phyloP scores from a whole-genome alignment of 2,888 invertebrate genomes.

The Acleris literana region DNA sequence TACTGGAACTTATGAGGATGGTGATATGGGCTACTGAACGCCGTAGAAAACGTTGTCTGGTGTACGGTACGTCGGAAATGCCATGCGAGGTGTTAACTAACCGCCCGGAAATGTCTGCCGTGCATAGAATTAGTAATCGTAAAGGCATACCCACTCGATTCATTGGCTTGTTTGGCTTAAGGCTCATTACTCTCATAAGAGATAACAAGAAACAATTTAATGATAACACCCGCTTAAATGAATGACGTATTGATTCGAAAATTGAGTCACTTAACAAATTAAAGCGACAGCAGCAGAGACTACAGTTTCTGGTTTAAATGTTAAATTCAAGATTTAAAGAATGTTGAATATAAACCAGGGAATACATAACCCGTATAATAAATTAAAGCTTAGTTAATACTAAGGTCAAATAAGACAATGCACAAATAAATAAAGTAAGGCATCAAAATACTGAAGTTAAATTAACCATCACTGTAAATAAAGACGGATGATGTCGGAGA shows the following conservation, averaged over 20 bases:
- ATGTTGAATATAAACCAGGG: neutral
- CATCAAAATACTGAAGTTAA: neutral
- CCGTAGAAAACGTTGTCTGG: conserved; percentile 16
- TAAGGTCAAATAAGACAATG: neutral
- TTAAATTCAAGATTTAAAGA: neutral
- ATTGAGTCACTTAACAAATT: neutral
- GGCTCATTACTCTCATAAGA: neutral
- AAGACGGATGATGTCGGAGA: neutral
- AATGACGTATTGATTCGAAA: neutral
- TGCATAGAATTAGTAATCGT: conserved; percentile 26
- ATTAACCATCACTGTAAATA: neutral
- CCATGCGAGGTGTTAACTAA: conserved; percentile 34
- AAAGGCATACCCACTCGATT: neutral
- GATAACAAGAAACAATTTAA: conserved; percentile 1
- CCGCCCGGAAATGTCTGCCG: conserved; percentile 29
- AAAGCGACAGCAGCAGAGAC: neutral
- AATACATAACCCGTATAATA: neutral
- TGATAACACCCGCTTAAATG: neutral
- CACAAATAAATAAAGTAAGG: neutral
- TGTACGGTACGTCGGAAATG: conserved; percentile 34
- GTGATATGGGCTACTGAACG: conserved; percentile 12
- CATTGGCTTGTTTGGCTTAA: neutral
- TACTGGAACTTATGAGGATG: conserved; percentile 10
- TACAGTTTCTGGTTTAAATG: neutral
- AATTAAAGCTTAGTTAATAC: conserved; percentile 4